Conservation (phyloP, 2,113 vertebrate species). For the Neogobius melanostomus region DNA sequence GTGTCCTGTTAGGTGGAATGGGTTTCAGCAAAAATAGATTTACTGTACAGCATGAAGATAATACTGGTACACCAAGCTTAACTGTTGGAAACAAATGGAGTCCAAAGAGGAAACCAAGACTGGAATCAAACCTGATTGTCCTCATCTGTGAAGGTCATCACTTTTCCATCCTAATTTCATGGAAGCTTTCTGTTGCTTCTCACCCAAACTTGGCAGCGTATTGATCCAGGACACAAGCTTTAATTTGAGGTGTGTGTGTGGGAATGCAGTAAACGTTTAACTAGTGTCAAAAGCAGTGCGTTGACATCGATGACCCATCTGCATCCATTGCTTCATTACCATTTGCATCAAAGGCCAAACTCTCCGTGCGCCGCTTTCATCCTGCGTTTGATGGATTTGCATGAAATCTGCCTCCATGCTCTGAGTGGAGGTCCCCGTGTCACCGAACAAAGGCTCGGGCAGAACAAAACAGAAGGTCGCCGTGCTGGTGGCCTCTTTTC, state of each 20-base stretch:
- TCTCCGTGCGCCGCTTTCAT: constrained; percentile 23
- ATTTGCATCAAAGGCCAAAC: constrained; percentile 50
- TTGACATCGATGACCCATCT: constrained; percentile 54
- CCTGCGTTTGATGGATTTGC: constrained; percentile 56
- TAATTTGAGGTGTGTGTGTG: constrained; percentile 2
- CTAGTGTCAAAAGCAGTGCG: constrained; percentile 10
- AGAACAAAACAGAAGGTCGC: constrained; percentile 39
- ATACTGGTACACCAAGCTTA: no score
- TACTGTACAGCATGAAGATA: no score
- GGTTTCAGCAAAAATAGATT: no score
- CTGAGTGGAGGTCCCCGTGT: constrained; percentile 18
- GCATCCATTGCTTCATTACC: constrained; percentile 49
- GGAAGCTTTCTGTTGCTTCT: no score
- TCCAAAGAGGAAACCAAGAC: no score
- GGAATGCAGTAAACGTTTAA: constrained; percentile 21
- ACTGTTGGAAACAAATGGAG: no score
- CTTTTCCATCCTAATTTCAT: no score
- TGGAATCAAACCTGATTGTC: no score
- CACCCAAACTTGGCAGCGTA: background rate
- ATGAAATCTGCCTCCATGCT: constrained; percentile 65
- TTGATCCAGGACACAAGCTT: background rate
- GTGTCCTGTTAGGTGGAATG: no score
- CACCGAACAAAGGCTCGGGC: constrained; percentile 9
- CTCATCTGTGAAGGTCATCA: no score
- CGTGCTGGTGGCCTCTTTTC: constrained; percentile 7